A percentile compares a stretch with the other conserved stretches of the same genome.
Evolutionary conservation across 2,888 invertebrate genomes (phyloP).

Genomic region (Torymus tubicola): DNA sequence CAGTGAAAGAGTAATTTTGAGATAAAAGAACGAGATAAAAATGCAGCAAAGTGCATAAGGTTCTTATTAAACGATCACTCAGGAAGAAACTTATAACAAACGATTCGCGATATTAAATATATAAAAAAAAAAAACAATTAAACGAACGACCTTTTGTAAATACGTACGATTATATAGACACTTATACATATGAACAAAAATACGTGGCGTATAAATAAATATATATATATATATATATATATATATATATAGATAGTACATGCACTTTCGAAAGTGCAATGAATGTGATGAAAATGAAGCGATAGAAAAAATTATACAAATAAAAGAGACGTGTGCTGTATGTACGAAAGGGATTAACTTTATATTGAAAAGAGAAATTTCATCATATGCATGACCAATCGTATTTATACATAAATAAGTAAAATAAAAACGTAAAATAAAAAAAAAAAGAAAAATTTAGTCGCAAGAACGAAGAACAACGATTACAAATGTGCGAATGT

Average conservation of each 20-base stretch:
- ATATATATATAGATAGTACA: conserved; percentile 49
- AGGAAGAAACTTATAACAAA: conserved; percentile 70
- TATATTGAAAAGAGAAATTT: conserved; percentile 38
- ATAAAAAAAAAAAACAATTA: conserved; percentile 48
- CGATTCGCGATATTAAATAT: conserved; percentile 67
- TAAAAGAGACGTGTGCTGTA: conserved; percentile 16
- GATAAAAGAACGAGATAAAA: conserved; percentile 31
- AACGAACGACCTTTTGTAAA: conserved; percentile 71
- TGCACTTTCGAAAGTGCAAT: conserved; percentile 43
- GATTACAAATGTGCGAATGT: conserved; percentile 34
- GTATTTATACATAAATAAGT: conserved; percentile 40
- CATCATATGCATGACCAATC: conserved; percentile 51
- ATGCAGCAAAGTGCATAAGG: conserved; percentile 56
- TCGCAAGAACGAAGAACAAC: conserved; percentile 34
- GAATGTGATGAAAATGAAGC: conserved; percentile 30
- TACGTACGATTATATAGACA: conserved; percentile 67
- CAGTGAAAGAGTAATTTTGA: background rate
- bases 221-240: conserved; percentile 59
- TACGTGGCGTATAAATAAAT: conserved; percentile 59
- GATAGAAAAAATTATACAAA: conserved; percentile 26
- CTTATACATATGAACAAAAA: conserved; percentile 55
- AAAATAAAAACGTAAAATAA: conserved; percentile 5
- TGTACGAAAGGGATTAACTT: conserved; percentile 22
- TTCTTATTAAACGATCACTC: conserved; percentile 70
- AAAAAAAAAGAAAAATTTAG: conserved; percentile 20